Evolutionary conservation across 2,113 vertebrate genomes (phyloP).

Genomic region (Alligator mississippiensis): DNA sequence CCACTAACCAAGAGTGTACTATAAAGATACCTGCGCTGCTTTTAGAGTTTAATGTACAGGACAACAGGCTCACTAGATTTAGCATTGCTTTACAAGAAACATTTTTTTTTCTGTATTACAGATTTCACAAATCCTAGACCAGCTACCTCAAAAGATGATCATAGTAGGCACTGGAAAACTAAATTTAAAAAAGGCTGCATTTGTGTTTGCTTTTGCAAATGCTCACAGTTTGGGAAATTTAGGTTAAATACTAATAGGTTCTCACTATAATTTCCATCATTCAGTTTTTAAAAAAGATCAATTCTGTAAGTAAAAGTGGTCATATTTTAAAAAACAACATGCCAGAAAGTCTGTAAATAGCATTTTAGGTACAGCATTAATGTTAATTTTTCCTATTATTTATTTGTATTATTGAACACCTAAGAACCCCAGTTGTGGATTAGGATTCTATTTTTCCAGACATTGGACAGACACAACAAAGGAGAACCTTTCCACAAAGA

Average conservation of each 20-base stretch:
- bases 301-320: not conserved
- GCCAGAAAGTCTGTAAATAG: not conserved
- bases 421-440: not conserved
- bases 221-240: not conserved
- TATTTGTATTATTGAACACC: not conserved
- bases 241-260: not conserved
- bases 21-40: not conserved
- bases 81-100: not conserved
- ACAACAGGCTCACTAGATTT: not conserved
- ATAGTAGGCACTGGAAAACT: not conserved
- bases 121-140: not conserved
- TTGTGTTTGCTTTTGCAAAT: not conserved
- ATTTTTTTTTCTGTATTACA: not conserved
- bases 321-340: not conserved
- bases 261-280: not conserved
- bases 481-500: not conserved
- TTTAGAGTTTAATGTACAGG: not conserved
- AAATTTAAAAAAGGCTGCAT: not conserved
- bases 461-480: too few relatives aligned
- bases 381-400: not conserved
- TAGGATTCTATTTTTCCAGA: not conserved
- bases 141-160: not conserved
- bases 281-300: not conserved
- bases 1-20: not conserved
- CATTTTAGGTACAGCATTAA: not conserved